These are phyloP conservation scores for Tetragonula carbonaria DNA, from an alignment of 2,888 invertebrate genomes.

Conservation along the genomic window DNA sequence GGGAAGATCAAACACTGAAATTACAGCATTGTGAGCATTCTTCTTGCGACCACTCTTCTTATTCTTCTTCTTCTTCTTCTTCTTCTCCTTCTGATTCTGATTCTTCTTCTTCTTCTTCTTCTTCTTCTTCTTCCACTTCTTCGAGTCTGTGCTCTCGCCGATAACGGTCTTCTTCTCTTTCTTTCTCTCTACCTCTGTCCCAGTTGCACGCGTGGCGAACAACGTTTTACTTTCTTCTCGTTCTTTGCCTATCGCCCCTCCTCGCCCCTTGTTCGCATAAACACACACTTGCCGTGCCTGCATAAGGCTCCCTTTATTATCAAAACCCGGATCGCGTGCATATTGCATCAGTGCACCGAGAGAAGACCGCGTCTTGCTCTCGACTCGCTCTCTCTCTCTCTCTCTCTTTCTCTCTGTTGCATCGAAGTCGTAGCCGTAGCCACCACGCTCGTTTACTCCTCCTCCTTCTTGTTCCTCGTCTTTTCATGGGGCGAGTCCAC, in stretches of 20 bases:
- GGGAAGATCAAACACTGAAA: conserved; percentile 83
- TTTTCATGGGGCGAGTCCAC: conserved; percentile 38
- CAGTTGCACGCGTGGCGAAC: conserved; percentile 19
- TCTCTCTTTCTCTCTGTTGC: conserved; percentile 35
- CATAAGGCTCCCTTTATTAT: conserved; percentile 79
- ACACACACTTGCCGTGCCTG: conserved; percentile 76
- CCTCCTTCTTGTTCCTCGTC: conserved; percentile 23
- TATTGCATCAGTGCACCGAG: conserved; percentile 77
- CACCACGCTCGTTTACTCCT: conserved; percentile 58
- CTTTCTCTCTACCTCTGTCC: conserved; percentile 16
- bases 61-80: conserved; percentile 47
- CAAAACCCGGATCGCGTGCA: conserved; percentile 78
- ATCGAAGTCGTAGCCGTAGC: conserved; percentile 56
- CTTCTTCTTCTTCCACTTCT: conserved; percentile 28
- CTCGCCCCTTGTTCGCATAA: conserved; percentile 69
- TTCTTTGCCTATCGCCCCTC: conserved; percentile 60
- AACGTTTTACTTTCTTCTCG: conserved; percentile 44
- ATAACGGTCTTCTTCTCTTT: conserved; percentile 53
- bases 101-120: conserved; percentile 42
- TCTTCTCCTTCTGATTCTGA: conserved; percentile 61
- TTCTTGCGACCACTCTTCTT: conserved; percentile 74
- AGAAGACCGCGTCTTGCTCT: conserved; percentile 39
- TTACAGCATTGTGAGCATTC: conserved; percentile 83
- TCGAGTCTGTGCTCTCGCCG: conserved; percentile 59
- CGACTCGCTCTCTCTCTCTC: conserved; percentile 7